Base-by-base conservation (phyloP, 2,113 vertebrate genomes). In the Mola mola region DNA sequence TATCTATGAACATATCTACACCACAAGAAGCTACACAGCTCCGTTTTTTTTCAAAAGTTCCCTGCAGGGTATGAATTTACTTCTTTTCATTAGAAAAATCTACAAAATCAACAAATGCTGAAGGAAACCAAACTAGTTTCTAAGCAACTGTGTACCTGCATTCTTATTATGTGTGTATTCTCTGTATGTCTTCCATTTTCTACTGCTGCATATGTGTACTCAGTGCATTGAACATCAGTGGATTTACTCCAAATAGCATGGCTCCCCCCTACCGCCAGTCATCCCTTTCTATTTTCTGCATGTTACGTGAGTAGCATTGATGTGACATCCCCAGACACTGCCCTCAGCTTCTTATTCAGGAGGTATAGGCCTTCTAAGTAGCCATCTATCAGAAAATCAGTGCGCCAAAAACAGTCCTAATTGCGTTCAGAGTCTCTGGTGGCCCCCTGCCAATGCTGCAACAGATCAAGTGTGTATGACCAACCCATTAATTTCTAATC, bases 301-400 rank as follows among this genome's bases (percentile, higher is more conserved):
- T 49, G 66, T 74, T 85, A 85, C 79, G 81, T 85, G 87, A 79
- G 83, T 68, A 75, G 87, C 83, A 85, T 87, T 87, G 78, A 86
- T 83, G 78, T 47, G 49, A 48, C 49, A 63, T 84, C 77, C 78
- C 79, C 26, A 80, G 77, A 78, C 62, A 60, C 46, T 49, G 64
- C 49, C 72, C 64, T 19, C 49, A 48, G 52, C 78, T 86, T 88
- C 72, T 86, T 83, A 87, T 86, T 85, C 88, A 81, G 70, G 49
- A 61, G 74, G 58, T 78, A 82, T 71, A 79, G 36, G 64, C 42
- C 52, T 66, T 81, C 69, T 86, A 87, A 85, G 81, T 79, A 87
- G 66, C 77, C 86, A 77, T 86, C 88, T 75, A 85, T 90, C 86
- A 85, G 76, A 83, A 83, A 83, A 86, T 75, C 82, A 82, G 69